These are phyloP conservation scores for Oxystoma pomonae DNA, from an alignment of 2,888 invertebrate species.

Conservation along the genomic window DNA sequence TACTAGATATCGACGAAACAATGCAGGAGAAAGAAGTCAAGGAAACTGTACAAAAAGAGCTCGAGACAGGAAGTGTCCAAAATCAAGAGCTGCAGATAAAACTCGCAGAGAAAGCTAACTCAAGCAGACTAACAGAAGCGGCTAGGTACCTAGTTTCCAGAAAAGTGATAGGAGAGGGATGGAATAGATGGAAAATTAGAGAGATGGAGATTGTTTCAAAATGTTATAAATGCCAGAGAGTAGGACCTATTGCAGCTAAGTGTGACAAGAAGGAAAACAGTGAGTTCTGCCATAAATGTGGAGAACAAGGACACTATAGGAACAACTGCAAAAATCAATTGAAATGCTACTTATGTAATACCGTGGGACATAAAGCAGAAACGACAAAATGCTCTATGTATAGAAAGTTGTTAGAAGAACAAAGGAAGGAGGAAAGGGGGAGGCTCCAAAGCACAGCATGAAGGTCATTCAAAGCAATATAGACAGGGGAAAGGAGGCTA, in stretches of 20 bases:
- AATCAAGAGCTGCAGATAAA: background rate
- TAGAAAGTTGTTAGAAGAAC: slow-evolving; percentile 2
- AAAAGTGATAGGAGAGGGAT: no score
- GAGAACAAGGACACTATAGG: slow-evolving; percentile 20
- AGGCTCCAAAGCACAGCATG: background rate
- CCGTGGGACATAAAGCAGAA: slow-evolving; percentile 16
- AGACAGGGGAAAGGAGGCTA: slow-evolving; percentile 10
- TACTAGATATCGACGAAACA: background rate
- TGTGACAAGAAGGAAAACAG: slow-evolving; percentile 18
- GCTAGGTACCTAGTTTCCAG: background rate
- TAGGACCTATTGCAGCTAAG: slow-evolving; percentile 17
- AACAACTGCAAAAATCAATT: slow-evolving; percentile 15
- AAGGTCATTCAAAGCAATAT: slow-evolving; percentile 10
- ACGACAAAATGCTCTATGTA: slow-evolving; percentile 14
- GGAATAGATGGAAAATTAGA: no score
- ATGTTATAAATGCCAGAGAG: slow-evolving; percentile 23
- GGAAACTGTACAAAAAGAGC: no score
- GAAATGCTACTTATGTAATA: slow-evolving; percentile 15
- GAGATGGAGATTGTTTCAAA: slow-evolving; percentile 1
- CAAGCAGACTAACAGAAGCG: background rate
- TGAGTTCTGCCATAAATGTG: slow-evolving; percentile 24
- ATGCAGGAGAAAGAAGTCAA: no score
- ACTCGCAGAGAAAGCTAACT: no score
- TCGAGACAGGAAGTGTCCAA: background rate
- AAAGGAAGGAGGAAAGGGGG: slow-evolving; percentile 8